phyloP scores from a whole-genome alignment of 2,113 vertebrate species.

The Recurvirostra avosetta region DNA sequence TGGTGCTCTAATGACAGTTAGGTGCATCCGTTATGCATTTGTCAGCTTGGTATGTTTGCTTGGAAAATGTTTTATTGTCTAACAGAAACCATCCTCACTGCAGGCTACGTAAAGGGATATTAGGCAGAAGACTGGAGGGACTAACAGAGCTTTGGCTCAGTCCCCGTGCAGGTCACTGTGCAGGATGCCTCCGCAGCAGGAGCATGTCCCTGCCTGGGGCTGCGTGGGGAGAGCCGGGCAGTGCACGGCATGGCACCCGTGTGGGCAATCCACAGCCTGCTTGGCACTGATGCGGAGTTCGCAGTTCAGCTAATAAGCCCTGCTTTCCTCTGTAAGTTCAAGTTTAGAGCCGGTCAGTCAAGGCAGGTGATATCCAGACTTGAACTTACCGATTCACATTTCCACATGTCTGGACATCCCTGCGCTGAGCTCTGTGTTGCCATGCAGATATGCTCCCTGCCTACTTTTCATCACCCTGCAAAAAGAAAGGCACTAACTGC shows the following conservation, averaged over 20 bases:
- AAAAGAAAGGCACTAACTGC: background rate
- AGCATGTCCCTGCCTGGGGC: background rate
- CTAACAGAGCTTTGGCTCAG: background rate
- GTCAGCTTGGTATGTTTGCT: conserved; percentile 39
- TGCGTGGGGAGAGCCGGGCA: rapidly evolving
- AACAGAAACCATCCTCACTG: background rate
- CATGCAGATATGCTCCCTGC: background rate
- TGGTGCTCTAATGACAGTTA: background rate
- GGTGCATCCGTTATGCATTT: background rate
- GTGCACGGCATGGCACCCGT: rapidly evolving
- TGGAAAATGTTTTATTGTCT: conserved; percentile 8
- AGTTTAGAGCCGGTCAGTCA: background rate
- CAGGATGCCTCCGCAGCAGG: rapidly evolving
- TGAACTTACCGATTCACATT: background rate
- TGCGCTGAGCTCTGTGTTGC: background rate
- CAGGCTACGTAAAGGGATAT: background rate
- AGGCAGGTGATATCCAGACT: background rate
- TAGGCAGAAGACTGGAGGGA: background rate
- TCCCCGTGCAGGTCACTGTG: rapidly evolving
- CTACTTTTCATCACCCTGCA: background rate
- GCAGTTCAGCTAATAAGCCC: background rate
- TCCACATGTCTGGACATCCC: background rate
- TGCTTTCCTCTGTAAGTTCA: background rate
- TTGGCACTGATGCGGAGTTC: background rate
- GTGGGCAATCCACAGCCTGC: background rate